These are phyloP conservation scores for Odontomyia ornata DNA, from an alignment of 2,888 invertebrate species.

Conservation along the genomic window DNA sequence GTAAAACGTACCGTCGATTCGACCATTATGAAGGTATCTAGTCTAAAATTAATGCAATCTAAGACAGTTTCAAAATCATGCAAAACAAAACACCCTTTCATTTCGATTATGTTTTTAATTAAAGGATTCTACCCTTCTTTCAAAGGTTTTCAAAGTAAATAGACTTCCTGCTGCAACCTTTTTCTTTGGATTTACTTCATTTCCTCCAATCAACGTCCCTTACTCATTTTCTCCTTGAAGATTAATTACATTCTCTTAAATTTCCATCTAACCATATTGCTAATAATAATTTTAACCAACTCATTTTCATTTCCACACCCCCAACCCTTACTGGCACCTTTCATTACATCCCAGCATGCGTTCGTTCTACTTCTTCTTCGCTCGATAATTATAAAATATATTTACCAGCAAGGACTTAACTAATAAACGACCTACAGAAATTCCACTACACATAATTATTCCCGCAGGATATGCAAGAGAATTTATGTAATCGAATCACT, in stretches of 20 bases:
- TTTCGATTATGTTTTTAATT: too few species aligned
- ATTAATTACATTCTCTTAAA: slow-evolving; percentile 23
- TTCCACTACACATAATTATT: slow-evolving; percentile 43
- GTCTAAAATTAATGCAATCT: too few species aligned
- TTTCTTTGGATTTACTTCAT: too few species aligned
- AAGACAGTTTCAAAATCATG: too few species aligned
- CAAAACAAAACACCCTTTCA: too few species aligned
- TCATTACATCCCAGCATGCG: not conserved
- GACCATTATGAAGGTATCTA: too few species aligned
- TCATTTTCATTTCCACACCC: slow-evolving; percentile 2
- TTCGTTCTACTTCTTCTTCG: not conserved
- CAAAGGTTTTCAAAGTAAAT: too few species aligned
- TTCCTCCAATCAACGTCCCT: too few species aligned
- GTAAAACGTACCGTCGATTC: too few species aligned
- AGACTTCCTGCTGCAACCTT: too few species aligned
- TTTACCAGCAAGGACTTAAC: not conserved
- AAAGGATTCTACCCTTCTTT: too few species aligned
- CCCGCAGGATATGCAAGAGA: slow-evolving; percentile 40
- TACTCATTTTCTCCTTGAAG: not conserved
- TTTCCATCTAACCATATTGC: slow-evolving; percentile 21
- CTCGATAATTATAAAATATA: not conserved
- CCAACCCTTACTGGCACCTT: not conserved
- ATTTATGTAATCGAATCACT: slow-evolving; percentile 42
- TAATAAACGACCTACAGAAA: slow-evolving; percentile 33
- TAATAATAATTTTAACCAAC: slow-evolving; percentile 30